These are phyloP conservation scores for Platysternon megacephalum DNA, from an alignment of 2,113 vertebrate genomes.

Conservation along the genomic window DNA sequence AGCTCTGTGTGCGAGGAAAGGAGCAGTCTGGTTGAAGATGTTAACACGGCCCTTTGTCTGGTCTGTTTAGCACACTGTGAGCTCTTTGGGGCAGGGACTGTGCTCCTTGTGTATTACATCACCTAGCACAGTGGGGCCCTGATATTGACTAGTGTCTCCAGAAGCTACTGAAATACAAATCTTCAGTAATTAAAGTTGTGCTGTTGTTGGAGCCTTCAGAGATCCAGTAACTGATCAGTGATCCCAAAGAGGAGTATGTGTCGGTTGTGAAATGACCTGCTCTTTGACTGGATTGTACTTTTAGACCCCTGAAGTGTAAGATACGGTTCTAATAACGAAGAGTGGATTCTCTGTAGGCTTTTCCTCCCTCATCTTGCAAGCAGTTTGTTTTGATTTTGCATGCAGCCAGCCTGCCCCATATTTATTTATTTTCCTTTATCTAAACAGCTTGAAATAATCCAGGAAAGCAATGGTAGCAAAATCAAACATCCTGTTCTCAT, in stretches of 20 bases:
- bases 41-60: neutral
- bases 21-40: neutral
- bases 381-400: conserved; percentile 48
- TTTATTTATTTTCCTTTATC: conserved; percentile 72
- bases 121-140: neutral
- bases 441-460: conserved; percentile 75
- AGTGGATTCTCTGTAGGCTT: conserved; percentile 16
- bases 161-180: neutral
- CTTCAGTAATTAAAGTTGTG: neutral
- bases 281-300: neutral
- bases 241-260: neutral
- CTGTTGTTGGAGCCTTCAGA: neutral
- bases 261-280: neutral
- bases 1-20: neutral
- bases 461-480: conserved; percentile 64
- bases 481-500: conserved; percentile 74
- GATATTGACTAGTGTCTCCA: neutral
- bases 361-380: conserved; percentile 42
- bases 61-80: neutral
- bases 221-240: neutral
- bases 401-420: conserved; percentile 23
- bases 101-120: neutral
- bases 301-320: neutral
- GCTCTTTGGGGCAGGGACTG: neutral
- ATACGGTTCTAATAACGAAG: neutral